Base-by-base conservation (phyloP, 2,113 vertebrate species). In the Callospermophilus lateralis region DNA sequence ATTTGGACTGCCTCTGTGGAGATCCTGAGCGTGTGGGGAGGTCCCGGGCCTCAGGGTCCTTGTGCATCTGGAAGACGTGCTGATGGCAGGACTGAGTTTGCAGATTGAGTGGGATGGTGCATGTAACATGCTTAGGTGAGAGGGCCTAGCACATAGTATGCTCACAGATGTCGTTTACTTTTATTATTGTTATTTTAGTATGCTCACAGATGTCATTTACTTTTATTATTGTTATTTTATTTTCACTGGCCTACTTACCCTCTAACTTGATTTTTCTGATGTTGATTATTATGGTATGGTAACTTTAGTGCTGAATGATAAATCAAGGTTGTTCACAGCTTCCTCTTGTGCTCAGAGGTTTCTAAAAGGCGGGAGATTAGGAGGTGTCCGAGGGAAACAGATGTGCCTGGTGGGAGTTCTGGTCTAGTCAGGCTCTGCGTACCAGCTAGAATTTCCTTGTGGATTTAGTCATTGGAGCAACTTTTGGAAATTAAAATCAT, bases 21-120 rank as follows among this genome's bases (percentile, higher is more conserved):
- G 74, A 24, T 16, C 32, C 22, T 19, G 53, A 73, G 92, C 11
- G 45, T 15, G 12, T 8, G 37, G 39, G 67, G 39, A 2, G 78
- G 16, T 1, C 8, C 9, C 10, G 63, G 0, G 45, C 24, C 24
- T 45, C 24, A 4, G 63, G 19, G 45, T 30, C 61, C 42, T 32
- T 8, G 4, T 24, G 32, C 6, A 1, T 4, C 39, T 8, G 32
- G 6, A 6, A 1, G 83, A 16, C 13, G 4, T 1, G 1, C 0
- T 0, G 16, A 16, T 0, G 4, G 13, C 7, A 0, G 8, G 10
- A 0, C 26, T 22, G 0, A 1, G 4, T 30, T 3, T 48, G 37
- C 37, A 16, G 65, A 4, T 0, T 37, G 26, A 6, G 32, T 48
- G 32, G 2, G 24, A 24, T 0, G 0, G 2, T 0, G 1, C 1